Percentiles rank a stretch among this genome's conserved stretches.
Evolutionary conservation across 2,113 vertebrate species (phyloP).

Genomic region (Tragelaphus strepsiceros): DNA sequence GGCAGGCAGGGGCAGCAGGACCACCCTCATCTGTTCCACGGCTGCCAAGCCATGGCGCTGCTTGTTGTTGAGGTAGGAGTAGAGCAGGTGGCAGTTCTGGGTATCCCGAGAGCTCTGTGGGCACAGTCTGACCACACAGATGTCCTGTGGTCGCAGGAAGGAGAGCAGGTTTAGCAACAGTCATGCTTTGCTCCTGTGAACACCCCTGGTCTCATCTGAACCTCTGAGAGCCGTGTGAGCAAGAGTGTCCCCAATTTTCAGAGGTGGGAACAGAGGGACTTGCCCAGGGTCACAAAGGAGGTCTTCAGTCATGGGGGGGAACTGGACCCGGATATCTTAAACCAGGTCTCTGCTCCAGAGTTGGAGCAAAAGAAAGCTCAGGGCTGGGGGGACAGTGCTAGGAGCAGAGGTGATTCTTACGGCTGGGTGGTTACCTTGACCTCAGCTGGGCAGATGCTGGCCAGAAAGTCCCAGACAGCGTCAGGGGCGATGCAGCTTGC

Average conservation of each 20-base stretch:
- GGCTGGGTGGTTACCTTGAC: conserved; percentile 26
- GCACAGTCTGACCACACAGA: conserved; percentile 64
- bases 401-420: neutral
- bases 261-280: neutral
- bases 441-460: conserved; percentile 26
- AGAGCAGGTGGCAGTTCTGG: conserved; percentile 66
- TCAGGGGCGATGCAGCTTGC: conserved; percentile 53
- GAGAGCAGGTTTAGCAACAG: neutral
- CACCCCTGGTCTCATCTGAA: neutral
- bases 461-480: conserved; percentile 65
- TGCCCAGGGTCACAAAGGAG: neutral
- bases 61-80: conserved; percentile 76
- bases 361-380: neutral
- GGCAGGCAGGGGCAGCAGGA: conserved; percentile 75
- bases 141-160: conserved; percentile 45
- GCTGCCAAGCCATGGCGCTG: conserved; percentile 65
- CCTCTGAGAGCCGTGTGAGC: neutral
- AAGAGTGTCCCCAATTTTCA: neutral
- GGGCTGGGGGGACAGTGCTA: neutral
- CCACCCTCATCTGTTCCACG: conserved; percentile 18
- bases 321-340: neutral
- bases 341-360: neutral
- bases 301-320: neutral
- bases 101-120: conserved; percentile 57
- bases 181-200: neutral